These are phyloP conservation scores for Bathybates hornii DNA, from an alignment of 2,113 vertebrate species.

Conservation along the genomic window DNA sequence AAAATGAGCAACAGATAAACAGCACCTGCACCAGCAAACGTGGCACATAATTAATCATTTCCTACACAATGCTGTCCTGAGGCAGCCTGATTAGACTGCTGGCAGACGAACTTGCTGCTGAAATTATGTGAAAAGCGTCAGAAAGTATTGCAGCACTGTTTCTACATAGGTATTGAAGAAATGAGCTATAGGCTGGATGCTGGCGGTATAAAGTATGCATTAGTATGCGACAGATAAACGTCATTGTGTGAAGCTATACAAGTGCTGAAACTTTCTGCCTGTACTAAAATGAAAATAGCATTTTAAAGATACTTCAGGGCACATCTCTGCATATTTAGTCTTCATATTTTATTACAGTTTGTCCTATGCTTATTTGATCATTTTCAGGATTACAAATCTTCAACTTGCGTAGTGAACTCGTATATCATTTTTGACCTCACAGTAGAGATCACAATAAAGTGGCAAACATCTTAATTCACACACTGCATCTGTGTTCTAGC, in stretches of 20 bases:
- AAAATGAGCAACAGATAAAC: neutral
- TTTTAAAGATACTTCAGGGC: neutral
- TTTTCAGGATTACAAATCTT: neutral
- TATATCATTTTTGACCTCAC: neutral
- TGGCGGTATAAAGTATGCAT: neutral
- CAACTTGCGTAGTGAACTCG: neutral
- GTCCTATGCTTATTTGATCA: neutral
- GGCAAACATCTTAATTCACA: neutral
- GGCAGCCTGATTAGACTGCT: neutral
- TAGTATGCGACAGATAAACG: neutral
- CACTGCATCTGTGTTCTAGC: slow-evolving; percentile 53
- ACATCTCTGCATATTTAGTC: neutral
- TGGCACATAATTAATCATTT: neutral
- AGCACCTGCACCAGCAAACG: neutral
- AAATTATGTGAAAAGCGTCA: neutral
- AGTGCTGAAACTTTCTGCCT: neutral
- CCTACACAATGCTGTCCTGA: neutral
- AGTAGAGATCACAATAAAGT: neutral
- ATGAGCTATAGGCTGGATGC: neutral
- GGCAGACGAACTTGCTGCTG: neutral
- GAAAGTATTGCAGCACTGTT: neutral
- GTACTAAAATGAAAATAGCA: neutral
- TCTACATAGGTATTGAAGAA: neutral
- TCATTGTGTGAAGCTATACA: neutral
- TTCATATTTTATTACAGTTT: neutral